A percentile compares a stretch with the other conserved stretches of the same genome.
Evolutionary conservation across 2,888 invertebrate species (phyloP).

Genomic region (Oxycera nigricornis): DNA sequence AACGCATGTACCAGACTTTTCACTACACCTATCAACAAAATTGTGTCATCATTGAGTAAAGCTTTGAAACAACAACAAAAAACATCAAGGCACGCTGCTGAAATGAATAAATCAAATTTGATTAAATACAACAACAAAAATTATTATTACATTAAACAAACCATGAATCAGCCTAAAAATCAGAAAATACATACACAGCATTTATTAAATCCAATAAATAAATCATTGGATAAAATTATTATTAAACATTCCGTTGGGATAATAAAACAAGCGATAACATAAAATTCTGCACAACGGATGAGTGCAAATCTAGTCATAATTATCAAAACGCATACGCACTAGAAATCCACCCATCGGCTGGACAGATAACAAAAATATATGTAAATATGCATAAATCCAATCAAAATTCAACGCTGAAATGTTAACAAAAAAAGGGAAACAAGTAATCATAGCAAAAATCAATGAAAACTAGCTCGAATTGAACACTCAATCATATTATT

Average conservation of each 20-base stretch:
- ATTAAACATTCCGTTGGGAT: constrained; percentile 19
- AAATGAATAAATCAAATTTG: constrained; percentile 2
- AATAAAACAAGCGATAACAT: constrained; percentile 39
- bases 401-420: constrained; percentile 1
- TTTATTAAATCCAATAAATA: neutral
- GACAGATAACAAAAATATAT: constrained; percentile 45
- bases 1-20: constrained; percentile 65
- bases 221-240: neutral
- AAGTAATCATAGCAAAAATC: no score
- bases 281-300: constrained; percentile 52
- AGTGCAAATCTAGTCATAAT: constrained; percentile 61
- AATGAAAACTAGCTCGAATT: no score
- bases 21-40: constrained; percentile 65
- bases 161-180: neutral
- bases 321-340: constrained; percentile 52
- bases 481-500: no score
- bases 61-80: constrained; percentile 44
- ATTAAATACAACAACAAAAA: neutral
- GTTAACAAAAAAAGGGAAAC: no score
- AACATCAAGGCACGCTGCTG: constrained; percentile 1
- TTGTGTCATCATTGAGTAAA: no score
- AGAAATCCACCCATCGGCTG: constrained; percentile 58
- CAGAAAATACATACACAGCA: neutral
- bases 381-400: constrained; percentile 23
- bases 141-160: neutral